Percentiles rank a stretch among this genome's conserved stretches.
Evolutionary conservation across 2,797 vertebrate species (phyloP).

Genomic region (Phalanger gymnotis): DNA sequence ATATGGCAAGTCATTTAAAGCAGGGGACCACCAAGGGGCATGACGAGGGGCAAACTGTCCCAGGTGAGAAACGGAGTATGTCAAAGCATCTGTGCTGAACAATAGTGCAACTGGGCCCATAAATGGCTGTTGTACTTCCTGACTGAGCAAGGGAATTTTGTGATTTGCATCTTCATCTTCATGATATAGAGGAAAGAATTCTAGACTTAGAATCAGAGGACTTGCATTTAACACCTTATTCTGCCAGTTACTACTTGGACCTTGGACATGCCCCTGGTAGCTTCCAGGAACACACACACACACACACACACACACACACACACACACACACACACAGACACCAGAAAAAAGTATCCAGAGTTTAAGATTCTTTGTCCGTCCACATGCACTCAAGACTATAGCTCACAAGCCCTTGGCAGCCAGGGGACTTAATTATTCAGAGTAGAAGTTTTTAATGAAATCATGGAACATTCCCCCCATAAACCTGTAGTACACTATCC

Average conservation of each 20-base stretch:
- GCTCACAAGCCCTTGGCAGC: not conserved
- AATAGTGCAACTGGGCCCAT: not conserved
- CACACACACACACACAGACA: not conserved
- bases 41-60: not conserved
- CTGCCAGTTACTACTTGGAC: not conserved
- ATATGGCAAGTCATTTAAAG: not conserved
- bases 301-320: no score
- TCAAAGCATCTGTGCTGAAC: not conserved
- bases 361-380: not conserved
- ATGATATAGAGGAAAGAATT: not conserved
- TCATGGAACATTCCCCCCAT: not conserved
- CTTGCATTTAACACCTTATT: not conserved
- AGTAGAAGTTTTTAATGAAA: not conserved
- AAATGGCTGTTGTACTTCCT: not conserved
- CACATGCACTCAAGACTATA: not conserved
- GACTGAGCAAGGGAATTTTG: not conserved
- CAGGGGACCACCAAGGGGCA: not conserved
- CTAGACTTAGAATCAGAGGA: not conserved
- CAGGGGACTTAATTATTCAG: not conserved
- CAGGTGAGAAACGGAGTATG: not conserved
- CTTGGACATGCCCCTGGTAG: not conserved
- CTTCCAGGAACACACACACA: not conserved
- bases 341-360: not conserved
- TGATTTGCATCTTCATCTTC: not conserved
- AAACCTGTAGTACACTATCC: not conserved